phyloP scores from a whole-genome alignment of 2,888 invertebrate species.

The Caenorhabditis sp. region DNA sequence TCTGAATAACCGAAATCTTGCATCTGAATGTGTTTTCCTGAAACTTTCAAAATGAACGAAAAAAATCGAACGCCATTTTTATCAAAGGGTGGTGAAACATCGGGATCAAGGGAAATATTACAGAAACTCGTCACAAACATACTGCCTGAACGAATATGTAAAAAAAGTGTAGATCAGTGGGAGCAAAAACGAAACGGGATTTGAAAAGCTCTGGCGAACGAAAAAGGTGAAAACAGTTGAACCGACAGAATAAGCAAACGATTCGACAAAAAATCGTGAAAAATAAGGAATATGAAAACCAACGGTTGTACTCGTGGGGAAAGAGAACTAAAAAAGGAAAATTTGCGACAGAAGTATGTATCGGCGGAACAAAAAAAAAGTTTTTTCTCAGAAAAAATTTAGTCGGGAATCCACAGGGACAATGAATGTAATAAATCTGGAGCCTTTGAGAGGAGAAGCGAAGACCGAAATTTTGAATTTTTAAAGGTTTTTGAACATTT shows the following conservation, averaged over 20 bases:
- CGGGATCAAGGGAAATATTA: background rate
- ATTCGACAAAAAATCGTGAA: background rate
- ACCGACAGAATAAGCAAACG: slow-evolving; percentile 11
- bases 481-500: slow-evolving; percentile 48
- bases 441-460: background rate
- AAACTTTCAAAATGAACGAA: background rate
- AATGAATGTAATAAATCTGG: background rate
- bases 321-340: slow-evolving; percentile 48
- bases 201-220: slow-evolving; percentile 5
- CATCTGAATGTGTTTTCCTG: background rate
- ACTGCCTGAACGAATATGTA: background rate
- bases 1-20: too few species aligned
- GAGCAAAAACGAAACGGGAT: too few species aligned
- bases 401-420: slow-evolving; percentile 1
- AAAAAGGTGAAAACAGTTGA: slow-evolving; percentile 1
- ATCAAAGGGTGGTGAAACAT: slow-evolving; percentile 1
- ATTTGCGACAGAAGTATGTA: slow-evolving; percentile 5
- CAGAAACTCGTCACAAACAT: background rate
- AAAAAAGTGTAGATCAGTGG: background rate
- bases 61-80: slow-evolving; percentile 21
- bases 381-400: background rate
- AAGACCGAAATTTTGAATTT: slow-evolving; percentile 20
- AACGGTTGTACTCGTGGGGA: slow-evolving; percentile 58
- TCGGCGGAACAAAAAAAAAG: slow-evolving; percentile 7
- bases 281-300: slow-evolving; percentile 24